Evolutionary conservation across 2,797 vertebrate species (phyloP), one percentile per base, ranked within the genome.

Genomic region (Nothura maculosa): DNA sequence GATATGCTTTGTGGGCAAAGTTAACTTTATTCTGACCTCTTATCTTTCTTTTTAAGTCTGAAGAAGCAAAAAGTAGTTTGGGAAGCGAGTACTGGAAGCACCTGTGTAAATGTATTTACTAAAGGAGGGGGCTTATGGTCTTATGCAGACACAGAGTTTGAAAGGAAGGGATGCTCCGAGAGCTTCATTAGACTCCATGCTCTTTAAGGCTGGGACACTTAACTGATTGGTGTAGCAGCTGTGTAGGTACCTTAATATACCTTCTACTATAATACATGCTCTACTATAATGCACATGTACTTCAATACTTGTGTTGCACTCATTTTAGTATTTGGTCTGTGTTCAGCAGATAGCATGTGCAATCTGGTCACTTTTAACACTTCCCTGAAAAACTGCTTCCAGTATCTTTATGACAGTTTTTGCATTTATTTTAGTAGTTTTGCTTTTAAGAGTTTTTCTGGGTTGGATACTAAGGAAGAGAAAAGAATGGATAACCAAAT

Each of bases 61-160:
- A 92, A 94, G 95, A 92, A 96, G 88, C 57, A 73, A 91, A 96
- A 96, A 96, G 90, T 34, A 81, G 87, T 94, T 89, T 81, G 89
- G 95, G 95, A 97, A 96, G 87, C 91, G 89, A 82, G 94, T 95
- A 93, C 82, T 89, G 63, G 90, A 73, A 96, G 93, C 97, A 98
- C 97, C 98, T 98, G 98, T 98, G 96, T 98, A 97, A 98, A 97
- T 98, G 96, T 88, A 62, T 95, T 94, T 96, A 84, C 81, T 81
- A 5, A 66, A 95, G 89, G 86, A 92, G 85, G 77, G 81, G 50
- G 72, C 85, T 95, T 93, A n/a, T 87, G 43, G 89, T 80, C 68
- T 92, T 88, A 27, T 22, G 42, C 48, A 87, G 90, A 84, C 57
- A 66, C n/a, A 87, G 30, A 13, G 7, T 83, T 92, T 79, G 72